phyloP scores from a whole-genome alignment of 2,113 vertebrate species.

The Eudyptes chrysolophus region DNA sequence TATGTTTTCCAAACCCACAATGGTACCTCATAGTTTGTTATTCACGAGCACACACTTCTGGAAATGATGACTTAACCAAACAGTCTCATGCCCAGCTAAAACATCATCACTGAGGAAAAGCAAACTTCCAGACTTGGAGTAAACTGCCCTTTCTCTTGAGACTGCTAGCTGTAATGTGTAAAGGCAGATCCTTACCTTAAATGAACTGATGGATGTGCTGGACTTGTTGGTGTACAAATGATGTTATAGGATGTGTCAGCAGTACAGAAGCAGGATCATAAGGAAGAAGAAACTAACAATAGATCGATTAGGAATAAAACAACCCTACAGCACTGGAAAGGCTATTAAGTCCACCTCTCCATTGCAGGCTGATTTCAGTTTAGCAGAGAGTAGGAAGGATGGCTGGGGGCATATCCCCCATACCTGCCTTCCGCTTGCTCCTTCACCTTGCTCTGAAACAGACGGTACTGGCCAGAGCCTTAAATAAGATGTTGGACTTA shows the following conservation, averaged over 20 bases:
- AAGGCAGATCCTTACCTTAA: background rate
- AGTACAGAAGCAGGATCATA: background rate
- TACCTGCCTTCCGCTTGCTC: background rate
- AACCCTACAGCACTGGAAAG: no score
- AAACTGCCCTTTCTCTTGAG: background rate
- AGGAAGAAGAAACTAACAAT: background rate
- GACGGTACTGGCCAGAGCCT: background rate
- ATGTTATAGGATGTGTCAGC: background rate
- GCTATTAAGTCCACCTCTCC: background rate
- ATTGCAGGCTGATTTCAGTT: background rate
- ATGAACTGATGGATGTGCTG: background rate
- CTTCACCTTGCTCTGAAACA: background rate
- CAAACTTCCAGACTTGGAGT: background rate
- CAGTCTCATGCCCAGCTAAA: background rate
- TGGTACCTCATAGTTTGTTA: background rate
- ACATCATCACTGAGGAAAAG: background rate
- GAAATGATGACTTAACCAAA: background rate
- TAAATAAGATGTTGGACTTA: background rate
- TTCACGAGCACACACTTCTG: background rate
- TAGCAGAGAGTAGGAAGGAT: background rate
- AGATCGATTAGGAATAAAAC: background rate
- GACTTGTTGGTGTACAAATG: accelerated
- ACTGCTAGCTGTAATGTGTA: background rate
- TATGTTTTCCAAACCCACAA: background rate
- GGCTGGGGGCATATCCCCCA: accelerated